phyloP scores from a whole-genome alignment of 1,140 invertebrate genomes.

The Orchestia grillus region DNA sequence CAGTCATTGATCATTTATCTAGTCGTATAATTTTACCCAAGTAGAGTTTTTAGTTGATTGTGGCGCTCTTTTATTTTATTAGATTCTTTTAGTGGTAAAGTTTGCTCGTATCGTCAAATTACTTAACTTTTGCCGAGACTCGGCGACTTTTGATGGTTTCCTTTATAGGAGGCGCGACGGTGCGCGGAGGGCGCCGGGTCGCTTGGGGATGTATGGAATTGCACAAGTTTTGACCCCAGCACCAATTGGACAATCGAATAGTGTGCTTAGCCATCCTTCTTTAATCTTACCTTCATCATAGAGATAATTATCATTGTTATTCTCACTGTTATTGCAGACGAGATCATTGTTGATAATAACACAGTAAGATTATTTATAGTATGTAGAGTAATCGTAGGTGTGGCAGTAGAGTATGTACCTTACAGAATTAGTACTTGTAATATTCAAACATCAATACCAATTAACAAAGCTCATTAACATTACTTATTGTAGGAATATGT shows the following conservation, averaged over 20 bases:
- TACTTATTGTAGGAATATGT: no score
- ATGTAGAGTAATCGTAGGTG: no score
- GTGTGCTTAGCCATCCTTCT: not conserved
- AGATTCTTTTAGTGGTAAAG: constrained; percentile 45
- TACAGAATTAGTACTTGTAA: no score
- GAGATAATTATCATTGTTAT: not conserved
- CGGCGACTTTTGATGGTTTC: constrained; percentile 26
- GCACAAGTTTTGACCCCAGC: not conserved
- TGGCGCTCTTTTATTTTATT: constrained; percentile 38
- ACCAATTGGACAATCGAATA: not conserved
- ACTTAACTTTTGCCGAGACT: constrained; percentile 37
- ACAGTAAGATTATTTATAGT: no score
- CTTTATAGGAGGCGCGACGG: not conserved
- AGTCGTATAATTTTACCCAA: not conserved
- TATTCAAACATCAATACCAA: no score
- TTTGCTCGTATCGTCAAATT: constrained; percentile 44
- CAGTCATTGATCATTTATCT: not conserved
- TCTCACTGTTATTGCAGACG: not conserved
- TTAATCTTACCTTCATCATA: not conserved
- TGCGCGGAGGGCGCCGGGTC: not conserved
- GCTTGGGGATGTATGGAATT: not conserved
- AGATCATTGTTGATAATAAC: no score
- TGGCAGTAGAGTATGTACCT: no score
- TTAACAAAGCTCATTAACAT: no score
- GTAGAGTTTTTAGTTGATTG: constrained; percentile 17